Conservation (phyloP, 2,797 vertebrate species). For the Crypturellus tataupa region DNA sequence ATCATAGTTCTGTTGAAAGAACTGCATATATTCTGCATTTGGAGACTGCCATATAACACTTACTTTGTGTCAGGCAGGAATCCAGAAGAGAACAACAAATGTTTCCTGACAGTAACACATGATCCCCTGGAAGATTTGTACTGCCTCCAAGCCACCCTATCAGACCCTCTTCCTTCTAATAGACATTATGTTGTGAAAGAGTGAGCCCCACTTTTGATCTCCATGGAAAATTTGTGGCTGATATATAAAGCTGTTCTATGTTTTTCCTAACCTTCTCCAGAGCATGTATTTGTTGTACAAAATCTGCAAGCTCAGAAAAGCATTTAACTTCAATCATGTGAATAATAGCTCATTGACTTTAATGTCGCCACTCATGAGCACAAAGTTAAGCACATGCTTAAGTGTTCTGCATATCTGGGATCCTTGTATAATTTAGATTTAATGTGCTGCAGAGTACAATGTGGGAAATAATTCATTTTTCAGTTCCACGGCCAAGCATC, state of each 20-base stretch:
- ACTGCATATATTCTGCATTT: background rate
- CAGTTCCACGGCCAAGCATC: constrained; percentile 1
- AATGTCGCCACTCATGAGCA: constrained; percentile 25
- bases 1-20: background rate
- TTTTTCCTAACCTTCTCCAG: background rate
- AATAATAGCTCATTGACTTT: constrained; percentile 63
- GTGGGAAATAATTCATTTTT: constrained; percentile 56
- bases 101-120: background rate
- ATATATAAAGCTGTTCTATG: accelerated
- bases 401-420: constrained; percentile 34
- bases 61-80: background rate
- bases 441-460: constrained; percentile 22
- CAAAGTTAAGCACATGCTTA: constrained; percentile 55
- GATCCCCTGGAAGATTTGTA: background rate
- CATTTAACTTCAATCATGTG: constrained; percentile 43
- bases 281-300: constrained; percentile 11
- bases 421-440: constrained; percentile 49
- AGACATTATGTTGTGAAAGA: background rate
- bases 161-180: background rate
- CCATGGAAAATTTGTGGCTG: background rate
- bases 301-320: constrained; percentile 22
- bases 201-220: background rate
- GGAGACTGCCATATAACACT: background rate
- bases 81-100: background rate
- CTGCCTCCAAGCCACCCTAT: background rate